Conservation (phyloP, 2,113 vertebrate species). For the Pseudopodoces humilis region DNA sequence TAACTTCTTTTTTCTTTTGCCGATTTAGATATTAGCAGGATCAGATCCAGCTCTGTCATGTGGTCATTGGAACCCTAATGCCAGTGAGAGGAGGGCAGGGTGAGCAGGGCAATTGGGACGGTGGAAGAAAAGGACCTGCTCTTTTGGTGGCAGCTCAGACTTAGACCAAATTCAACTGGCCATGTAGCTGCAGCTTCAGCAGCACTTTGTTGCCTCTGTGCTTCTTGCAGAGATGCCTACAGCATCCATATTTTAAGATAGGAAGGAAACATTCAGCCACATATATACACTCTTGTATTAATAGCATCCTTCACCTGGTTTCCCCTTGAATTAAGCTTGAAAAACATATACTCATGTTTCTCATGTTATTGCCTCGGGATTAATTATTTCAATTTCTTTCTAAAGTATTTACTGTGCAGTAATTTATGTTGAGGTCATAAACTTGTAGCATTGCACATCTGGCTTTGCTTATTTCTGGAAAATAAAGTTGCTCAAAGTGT, state of each 20-base stretch:
- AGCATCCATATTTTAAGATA: neutral
- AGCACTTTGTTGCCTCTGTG: neutral
- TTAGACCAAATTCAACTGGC: neutral
- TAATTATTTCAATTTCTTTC: neutral
- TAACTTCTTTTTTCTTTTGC: conserved; percentile 4
- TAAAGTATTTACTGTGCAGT: neutral
- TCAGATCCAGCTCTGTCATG: neutral
- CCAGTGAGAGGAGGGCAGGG: neutral
- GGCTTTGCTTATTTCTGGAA: neutral
- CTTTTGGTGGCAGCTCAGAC: neutral
- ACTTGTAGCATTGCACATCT: neutral
- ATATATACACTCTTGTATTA: neutral
- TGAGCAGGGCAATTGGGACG: neutral
- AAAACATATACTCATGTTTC: neutral
- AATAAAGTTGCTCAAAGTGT: neutral
- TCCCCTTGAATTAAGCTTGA: neutral
- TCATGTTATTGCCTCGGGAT: neutral
- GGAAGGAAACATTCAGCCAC: neutral
- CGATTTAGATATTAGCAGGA: neutral
- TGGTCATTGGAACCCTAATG: neutral
- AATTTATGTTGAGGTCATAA: neutral
- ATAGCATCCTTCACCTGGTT: neutral
- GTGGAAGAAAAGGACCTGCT: neutral
- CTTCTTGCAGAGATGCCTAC: neutral
- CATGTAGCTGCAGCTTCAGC: neutral